Evolutionary conservation across 1,140 invertebrate species (phyloP), one percentile per base, ranked within the genome.

Genomic region (Rhagoletis zephyria): DNA sequence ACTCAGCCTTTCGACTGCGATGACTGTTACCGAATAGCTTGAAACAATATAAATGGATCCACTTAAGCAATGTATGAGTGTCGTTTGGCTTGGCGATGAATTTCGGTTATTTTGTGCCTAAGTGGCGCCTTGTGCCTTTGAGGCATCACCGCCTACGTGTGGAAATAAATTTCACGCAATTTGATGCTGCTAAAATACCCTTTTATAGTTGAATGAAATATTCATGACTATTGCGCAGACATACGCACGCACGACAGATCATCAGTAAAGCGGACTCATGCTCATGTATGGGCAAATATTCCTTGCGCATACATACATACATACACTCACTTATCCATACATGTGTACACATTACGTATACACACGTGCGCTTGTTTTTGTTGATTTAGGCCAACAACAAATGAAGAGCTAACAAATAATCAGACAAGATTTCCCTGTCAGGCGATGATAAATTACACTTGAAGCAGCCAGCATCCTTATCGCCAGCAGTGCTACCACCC

Each of bases 181-280:
- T 81, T 56, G 48, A 30, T 48, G 74, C 16, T 56, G 48, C 48
- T 56, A 81, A 81, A 81, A 81, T 81, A 81, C 48, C 48, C 48
- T 51, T 81, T 81, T 81, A 81, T 81, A 81, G 74, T 81, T 81
- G 74, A 81, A 81, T 81, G 74, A 56, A 81, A 81, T 81, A 81
- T 81, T 81, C 74, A 81, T 81, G 74, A 81, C 74, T 42, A 51
- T 81, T 81, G 59, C 16, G 74, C 14, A 6, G 48, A 81, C 45
- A 81, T 4, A 67, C 16, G 30, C 6, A 19, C 64, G 30, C n/a
- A 64, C 63, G 40, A 77, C 70, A 67, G 59, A 60, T n/a, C 4
- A n/a, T 16, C 61, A 63, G 61, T 63, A 16, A 14, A 40, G 65
- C 65, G 9, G 65, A 9, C 65, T 40, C 12, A 5, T 10, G 5